Percentiles rank a stretch among this genome's conserved stretches.
These are phyloP conservation scores for Pachymerium ferrugineum DNA, from an alignment of 2,888 invertebrate genomes.

Conservation along the genomic window DNA sequence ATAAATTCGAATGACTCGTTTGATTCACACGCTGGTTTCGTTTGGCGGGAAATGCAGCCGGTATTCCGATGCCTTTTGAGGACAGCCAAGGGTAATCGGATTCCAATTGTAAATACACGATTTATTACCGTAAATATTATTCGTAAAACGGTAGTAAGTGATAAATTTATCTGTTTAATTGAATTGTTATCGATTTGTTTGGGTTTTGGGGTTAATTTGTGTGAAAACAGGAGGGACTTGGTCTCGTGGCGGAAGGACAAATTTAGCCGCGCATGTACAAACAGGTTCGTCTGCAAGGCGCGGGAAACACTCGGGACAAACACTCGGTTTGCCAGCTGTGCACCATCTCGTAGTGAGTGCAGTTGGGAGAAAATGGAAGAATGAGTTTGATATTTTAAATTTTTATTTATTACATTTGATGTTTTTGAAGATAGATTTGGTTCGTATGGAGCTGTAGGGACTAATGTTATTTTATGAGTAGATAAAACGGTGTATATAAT, in stretches of 20 bases:
- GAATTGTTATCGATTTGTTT: background rate
- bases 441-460: too few species aligned
- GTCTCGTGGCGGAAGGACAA: conserved; percentile 4
- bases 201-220: background rate
- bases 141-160: background rate
- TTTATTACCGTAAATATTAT: background rate
- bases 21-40: conserved; percentile 40
- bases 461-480: too few species aligned
- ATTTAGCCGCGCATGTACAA: background rate
- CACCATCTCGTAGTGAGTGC: conserved; percentile 40
- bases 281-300: conserved; percentile 44
- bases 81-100: conserved; percentile 5
- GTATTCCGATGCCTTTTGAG: conserved; percentile 30
- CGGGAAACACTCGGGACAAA: conserved; percentile 44
- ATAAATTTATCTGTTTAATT: too few species aligned
- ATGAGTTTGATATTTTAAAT: too few species aligned
- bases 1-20: background rate
- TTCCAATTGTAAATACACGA: background rate
- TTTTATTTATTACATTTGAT: too few species aligned
- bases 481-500: too few species aligned
- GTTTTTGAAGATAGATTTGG: too few species aligned
- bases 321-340: conserved; percentile 43
- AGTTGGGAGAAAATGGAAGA: conserved; percentile 42
- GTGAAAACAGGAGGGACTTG: conserved; percentile 24
- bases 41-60: conserved; percentile 47